phyloP scores from a whole-genome alignment of 37 sponge, comb jelly and placozoan species.

The Aphrocallistes beatrix region DNA sequence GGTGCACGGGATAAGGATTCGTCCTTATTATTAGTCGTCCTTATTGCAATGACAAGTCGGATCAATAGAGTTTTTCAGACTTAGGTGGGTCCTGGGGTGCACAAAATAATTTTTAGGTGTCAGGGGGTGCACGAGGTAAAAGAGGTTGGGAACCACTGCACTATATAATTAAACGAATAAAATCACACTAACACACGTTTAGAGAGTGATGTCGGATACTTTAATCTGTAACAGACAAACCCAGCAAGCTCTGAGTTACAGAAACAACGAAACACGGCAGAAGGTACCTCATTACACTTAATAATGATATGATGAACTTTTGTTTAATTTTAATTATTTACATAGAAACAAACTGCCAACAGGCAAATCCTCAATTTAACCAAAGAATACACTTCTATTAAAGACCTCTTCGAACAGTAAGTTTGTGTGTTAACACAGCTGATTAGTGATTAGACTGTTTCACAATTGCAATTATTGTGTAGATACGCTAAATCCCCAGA shows the following conservation, averaged over 20 bases:
- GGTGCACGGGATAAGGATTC: too few relatives aligned
- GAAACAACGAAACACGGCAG: not conserved
- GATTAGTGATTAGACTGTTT: not conserved
- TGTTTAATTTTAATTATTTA: not conserved
- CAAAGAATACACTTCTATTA: conserved; percentile 3
- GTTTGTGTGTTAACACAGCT: not conserved
- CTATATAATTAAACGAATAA: too few relatives aligned
- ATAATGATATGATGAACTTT: not conserved
- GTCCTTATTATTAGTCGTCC: too few relatives aligned
- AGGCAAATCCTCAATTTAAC: not conserved
- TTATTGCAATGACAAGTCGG: too few relatives aligned
- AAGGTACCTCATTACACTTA: not conserved
- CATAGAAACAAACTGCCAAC: not conserved
- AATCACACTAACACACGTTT: too few relatives aligned
- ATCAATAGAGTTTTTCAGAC: too few relatives aligned
- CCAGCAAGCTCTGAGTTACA: not conserved
- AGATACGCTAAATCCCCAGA: not conserved
- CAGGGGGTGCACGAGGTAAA: too few relatives aligned
- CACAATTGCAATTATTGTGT: too few relatives aligned
- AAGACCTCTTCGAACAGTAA: not conserved
- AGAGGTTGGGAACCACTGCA: too few relatives aligned
- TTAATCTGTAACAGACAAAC: not conserved
- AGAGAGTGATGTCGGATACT: conserved; percentile 3
- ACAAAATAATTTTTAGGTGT: too few relatives aligned
- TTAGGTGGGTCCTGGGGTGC: too few relatives aligned